These are phyloP conservation scores for Diplolepis rosae DNA, from an alignment of 2,888 invertebrate species.

Conservation along the genomic window DNA sequence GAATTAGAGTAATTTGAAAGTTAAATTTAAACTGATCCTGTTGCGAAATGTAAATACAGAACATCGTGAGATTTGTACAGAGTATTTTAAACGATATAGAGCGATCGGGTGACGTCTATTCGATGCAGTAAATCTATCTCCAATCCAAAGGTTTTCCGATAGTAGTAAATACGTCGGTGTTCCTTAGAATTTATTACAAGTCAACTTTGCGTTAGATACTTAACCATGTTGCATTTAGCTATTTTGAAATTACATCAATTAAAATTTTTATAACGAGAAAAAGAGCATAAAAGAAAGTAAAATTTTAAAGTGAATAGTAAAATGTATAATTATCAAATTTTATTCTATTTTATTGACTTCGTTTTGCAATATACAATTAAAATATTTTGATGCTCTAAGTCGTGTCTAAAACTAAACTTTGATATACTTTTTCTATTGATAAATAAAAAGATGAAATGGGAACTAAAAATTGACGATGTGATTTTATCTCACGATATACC, in stretches of 20 bases:
- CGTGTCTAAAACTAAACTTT: too few species aligned
- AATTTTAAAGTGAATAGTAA: too few species aligned
- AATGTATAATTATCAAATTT: too few species aligned
- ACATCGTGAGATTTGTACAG: conserved; percentile 22
- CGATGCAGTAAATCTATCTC: conserved; percentile 28
- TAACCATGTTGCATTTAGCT: neutral
- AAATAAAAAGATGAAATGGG: neutral
- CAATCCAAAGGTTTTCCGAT: conserved; percentile 26
- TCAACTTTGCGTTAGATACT: neutral
- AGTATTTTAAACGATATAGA: conserved; percentile 29
- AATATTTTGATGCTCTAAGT: too few species aligned
- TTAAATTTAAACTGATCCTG: conserved; percentile 16
- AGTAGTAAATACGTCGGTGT: conserved; percentile 27
- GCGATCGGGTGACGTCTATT: conserved; percentile 26
- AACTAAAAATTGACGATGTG: neutral
- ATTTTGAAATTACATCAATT: neutral
- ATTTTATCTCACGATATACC: neutral
- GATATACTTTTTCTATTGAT: too few species aligned
- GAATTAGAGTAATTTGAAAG: conserved; percentile 25
- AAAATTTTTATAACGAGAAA: too few species aligned
- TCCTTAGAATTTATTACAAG: conserved; percentile 21
- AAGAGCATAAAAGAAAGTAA: too few species aligned
- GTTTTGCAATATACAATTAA: too few species aligned
- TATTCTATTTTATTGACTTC: too few species aligned
- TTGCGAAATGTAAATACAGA: conserved; percentile 18